phyloP scores from a whole-genome alignment of 2,888 invertebrate genomes.

The Mythimna albipuncta region DNA sequence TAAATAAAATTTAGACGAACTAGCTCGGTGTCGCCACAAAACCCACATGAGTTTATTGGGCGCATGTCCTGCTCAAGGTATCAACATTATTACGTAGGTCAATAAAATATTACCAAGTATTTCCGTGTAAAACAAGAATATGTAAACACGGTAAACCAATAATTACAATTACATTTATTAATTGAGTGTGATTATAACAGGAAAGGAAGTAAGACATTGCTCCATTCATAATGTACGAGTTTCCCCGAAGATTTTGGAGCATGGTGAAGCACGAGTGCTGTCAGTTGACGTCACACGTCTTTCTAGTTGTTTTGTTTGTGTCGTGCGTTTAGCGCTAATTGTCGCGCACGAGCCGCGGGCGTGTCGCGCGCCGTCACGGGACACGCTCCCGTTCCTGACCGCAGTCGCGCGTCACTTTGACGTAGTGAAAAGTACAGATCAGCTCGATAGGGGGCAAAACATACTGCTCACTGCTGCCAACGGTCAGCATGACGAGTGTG shows the following conservation, averaged over 20 bases:
- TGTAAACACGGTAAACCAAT: constrained; percentile 37
- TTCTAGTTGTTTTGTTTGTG: too few relatives aligned
- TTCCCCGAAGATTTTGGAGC: constrained; percentile 14
- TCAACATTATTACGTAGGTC: neutral
- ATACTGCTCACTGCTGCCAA: neutral
- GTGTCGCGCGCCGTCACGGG: neutral
- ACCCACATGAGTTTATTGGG: neutral
- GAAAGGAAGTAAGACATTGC: constrained; percentile 32
- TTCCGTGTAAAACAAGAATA: constrained; percentile 36
- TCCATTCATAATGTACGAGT: constrained; percentile 19
- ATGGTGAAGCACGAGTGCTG: too few relatives aligned
- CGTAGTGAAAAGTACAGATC: neutral
- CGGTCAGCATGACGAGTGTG: neutral
- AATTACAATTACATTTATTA: constrained; percentile 29
- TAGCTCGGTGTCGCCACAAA: neutral
- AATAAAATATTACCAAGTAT: constrained; percentile 16
- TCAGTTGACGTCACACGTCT: too few relatives aligned
- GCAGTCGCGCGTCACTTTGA: constrained; percentile 16
- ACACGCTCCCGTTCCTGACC: neutral
- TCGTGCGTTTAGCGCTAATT: neutral
- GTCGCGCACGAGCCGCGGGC: constrained; percentile 17
- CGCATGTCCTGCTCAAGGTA: neutral
- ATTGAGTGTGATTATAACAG: constrained; percentile 39
- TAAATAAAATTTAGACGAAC: too few relatives aligned
- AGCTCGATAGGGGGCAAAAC: neutral